Conservation (phyloP, 2,113 vertebrate genomes). For the Chauna torquata region DNA sequence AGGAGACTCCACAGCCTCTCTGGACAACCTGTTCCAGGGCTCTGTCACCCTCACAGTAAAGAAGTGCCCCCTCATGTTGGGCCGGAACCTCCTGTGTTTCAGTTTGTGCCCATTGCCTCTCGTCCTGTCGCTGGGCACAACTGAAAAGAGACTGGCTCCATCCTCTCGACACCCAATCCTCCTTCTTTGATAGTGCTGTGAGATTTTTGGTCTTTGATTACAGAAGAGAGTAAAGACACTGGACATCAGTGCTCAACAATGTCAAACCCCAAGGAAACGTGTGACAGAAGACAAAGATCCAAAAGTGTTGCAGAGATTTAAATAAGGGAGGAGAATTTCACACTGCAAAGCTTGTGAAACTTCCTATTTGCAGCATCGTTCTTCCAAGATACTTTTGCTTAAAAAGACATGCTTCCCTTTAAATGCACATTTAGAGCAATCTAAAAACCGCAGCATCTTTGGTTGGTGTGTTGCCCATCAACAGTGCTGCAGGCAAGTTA, state of each 20-base stretch:
- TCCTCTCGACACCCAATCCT: too few relatives aligned
- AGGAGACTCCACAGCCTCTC: too few relatives aligned
- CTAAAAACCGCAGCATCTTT: background rate
- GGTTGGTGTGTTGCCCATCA: background rate
- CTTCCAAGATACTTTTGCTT: background rate
- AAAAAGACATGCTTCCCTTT: background rate
- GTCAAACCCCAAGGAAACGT: conserved; percentile 8
- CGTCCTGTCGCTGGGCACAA: too few relatives aligned
- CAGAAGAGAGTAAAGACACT: background rate
- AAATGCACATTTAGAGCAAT: background rate
- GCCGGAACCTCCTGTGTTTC: too few relatives aligned
- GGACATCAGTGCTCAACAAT: background rate
- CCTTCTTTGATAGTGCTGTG: background rate
- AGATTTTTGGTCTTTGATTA: conserved; percentile 2
- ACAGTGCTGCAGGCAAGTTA: background rate
- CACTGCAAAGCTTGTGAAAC: background rate
- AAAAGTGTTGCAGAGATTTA: background rate
- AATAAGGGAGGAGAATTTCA: conserved; percentile 32
- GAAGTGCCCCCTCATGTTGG: too few relatives aligned
- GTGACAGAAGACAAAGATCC: conserved; percentile 19
- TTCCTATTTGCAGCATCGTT: background rate
- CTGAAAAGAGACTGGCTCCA: too few relatives aligned
- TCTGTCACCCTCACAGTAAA: too few relatives aligned
- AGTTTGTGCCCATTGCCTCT: too few relatives aligned
- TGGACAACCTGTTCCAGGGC: too few relatives aligned